These are phyloP conservation scores for Leptodactylus fallax DNA, from an alignment of 2,797 vertebrate species.

Conservation along the genomic window DNA sequence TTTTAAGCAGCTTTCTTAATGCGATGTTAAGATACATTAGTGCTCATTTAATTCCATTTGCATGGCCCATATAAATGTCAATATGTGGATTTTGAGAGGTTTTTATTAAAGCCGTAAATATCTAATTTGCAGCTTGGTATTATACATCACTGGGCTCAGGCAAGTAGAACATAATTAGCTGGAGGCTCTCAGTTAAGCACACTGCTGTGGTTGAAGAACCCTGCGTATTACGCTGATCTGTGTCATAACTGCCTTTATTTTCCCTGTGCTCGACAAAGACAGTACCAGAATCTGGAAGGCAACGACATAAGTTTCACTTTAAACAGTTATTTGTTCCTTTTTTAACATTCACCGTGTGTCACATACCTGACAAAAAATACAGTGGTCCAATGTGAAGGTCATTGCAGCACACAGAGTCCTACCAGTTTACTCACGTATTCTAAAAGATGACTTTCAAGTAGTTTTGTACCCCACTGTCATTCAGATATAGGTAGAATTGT, in stretches of 20 bases:
- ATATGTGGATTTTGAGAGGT: constrained; percentile 60
- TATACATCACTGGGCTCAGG: constrained; percentile 54
- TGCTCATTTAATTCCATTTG: constrained; percentile 59
- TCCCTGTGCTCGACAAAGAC: not conserved
- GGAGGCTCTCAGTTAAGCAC: constrained; percentile 56
- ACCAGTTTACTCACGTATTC: not conserved
- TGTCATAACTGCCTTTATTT: constrained; percentile 43
- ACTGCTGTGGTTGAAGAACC: constrained; percentile 50
- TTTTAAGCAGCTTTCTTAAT: constrained; percentile 51
- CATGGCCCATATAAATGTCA: constrained; percentile 61
- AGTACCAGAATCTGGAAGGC: constrained; percentile 1
- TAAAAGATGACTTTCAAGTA: not conserved
- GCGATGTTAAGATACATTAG: constrained; percentile 57
- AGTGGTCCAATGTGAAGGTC: not conserved
- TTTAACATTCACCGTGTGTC: not conserved
- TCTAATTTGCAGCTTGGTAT: constrained; percentile 54
- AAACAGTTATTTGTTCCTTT: not conserved
- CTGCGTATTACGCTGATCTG: constrained; percentile 51
- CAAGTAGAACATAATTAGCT: constrained; percentile 62
- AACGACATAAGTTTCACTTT: constrained; percentile 11
- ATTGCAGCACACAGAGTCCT: not conserved
- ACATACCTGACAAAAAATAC: not conserved
- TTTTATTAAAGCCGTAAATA: constrained; percentile 65
- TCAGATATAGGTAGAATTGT: constrained; percentile 13
- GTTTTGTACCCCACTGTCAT: constrained; percentile 32